A percentile compares a stretch with the other conserved stretches of the same genome.
Evolutionary conservation across 1,140 invertebrate genomes (phyloP).

Genomic region (Rhagoletis pomonella): DNA sequence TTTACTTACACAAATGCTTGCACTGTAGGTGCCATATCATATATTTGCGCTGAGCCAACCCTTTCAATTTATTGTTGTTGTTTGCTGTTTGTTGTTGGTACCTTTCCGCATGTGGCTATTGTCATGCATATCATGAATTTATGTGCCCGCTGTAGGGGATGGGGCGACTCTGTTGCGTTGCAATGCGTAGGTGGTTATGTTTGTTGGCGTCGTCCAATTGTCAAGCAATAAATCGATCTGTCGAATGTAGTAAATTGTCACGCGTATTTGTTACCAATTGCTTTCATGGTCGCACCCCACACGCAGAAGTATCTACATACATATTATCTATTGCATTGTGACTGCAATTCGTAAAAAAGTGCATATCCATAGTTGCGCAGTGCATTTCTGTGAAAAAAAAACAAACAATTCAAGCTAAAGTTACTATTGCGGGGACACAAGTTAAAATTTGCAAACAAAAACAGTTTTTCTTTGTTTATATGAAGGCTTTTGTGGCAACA

Average conservation of each 20-base stretch:
- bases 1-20: not conserved
- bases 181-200: constrained; percentile 13
- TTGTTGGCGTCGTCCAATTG: constrained; percentile 64
- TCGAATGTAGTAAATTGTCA: constrained; percentile 72
- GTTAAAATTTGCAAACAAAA: constrained; percentile 17
- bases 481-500: not conserved
- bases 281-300: constrained; percentile 15
- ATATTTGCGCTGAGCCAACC: constrained; percentile 38
- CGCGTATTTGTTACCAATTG: constrained; percentile 49
- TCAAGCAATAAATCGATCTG: constrained; percentile 74
- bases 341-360: constrained; percentile 65
- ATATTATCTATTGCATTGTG: constrained; percentile 16
- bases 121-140: constrained; percentile 49
- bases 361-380: constrained; percentile 63
- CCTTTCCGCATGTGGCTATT: constrained; percentile 40
- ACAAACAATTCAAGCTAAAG: constrained; percentile 66
- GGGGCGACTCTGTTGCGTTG: not conserved
- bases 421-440: not conserved
- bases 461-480: not conserved
- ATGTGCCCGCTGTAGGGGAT: not conserved
- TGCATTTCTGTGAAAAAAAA: constrained; percentile 73
- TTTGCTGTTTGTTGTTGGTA: too few species aligned
- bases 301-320: not conserved
- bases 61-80: constrained; percentile 47
- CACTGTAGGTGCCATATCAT: constrained; percentile 36